Conservation (phyloP, 2,797 vertebrate species). For the Eulemur coronatus region DNA sequence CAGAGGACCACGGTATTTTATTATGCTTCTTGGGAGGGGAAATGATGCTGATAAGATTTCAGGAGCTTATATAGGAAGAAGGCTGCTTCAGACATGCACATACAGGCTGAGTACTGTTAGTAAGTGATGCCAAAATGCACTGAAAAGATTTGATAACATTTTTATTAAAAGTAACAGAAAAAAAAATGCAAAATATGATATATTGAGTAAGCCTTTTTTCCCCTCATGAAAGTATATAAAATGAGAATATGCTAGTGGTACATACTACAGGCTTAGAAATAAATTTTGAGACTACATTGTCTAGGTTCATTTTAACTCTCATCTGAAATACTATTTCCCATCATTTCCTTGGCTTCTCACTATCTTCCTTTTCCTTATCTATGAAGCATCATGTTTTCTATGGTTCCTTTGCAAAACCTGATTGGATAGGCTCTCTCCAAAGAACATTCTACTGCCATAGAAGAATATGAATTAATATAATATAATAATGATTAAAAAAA, state of each 20-base stretch:
- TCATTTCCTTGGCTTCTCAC: neutral
- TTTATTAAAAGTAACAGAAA: slow-evolving; percentile 50
- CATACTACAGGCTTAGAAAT: slow-evolving; percentile 1
- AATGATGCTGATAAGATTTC: slow-evolving; percentile 37
- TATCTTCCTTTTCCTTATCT: neutral
- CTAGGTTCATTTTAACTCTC: slow-evolving; percentile 10
- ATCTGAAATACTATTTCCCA: slow-evolving; percentile 14
- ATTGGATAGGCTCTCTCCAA: neutral
- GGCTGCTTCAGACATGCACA: neutral
- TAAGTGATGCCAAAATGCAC: neutral
- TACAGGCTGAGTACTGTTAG: neutral
- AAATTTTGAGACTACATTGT: neutral
- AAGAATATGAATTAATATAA: neutral
- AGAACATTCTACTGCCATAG: neutral
- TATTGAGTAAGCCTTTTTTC: neutral
- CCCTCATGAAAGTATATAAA: neutral
- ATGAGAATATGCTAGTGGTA: neutral
- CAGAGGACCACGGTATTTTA: slow-evolving; percentile 21
- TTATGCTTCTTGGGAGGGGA: neutral
- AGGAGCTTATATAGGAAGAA: neutral
- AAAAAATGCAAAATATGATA: slow-evolving; percentile 27
- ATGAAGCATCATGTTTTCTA: neutral
- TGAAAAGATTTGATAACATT: slow-evolving; percentile 11
- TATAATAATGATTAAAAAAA: neutral
- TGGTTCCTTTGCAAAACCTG: slow-evolving; percentile 14